Conservation (phyloP, 2,888 invertebrate genomes). For the Notodonta ziczac region DNA sequence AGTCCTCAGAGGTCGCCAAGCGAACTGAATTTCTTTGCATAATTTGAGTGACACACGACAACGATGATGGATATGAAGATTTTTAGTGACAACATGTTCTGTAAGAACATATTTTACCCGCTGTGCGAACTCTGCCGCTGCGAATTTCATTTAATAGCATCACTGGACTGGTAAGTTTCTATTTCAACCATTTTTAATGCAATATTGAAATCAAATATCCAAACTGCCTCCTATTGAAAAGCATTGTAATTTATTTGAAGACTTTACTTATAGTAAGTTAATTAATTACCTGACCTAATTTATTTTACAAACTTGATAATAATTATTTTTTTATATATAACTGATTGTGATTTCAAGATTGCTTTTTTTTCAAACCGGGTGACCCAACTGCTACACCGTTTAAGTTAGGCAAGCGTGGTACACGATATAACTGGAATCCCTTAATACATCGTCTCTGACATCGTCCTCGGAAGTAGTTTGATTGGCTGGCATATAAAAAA, state of each 20-base stretch:
- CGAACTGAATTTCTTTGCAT: constrained; percentile 34
- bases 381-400: background rate
- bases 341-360: background rate
- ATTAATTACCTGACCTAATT: background rate
- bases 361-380: background rate
- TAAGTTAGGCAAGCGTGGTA: constrained; percentile 17
- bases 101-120: constrained; percentile 20
- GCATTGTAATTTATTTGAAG: too few species aligned
- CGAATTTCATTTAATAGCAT: constrained; percentile 45
- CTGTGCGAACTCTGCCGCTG: constrained; percentile 54
- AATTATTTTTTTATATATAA: too few species aligned
- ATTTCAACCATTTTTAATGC: background rate
- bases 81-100: constrained; percentile 4
- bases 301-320: background rate
- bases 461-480: constrained; percentile 34
- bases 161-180: constrained; percentile 47
- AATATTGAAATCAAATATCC: background rate
- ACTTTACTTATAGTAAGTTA: too few species aligned
- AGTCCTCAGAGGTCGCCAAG: constrained; percentile 38
- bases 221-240: background rate
- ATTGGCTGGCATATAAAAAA: constrained; percentile 47
- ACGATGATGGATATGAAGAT: constrained; percentile 16
- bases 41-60: constrained; percentile 9
- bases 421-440: constrained; percentile 39
- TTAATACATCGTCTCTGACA: constrained; percentile 26